Evolutionary conservation across 2,888 invertebrate genomes (phyloP).

Genomic region (Coenonympha glycerion): DNA sequence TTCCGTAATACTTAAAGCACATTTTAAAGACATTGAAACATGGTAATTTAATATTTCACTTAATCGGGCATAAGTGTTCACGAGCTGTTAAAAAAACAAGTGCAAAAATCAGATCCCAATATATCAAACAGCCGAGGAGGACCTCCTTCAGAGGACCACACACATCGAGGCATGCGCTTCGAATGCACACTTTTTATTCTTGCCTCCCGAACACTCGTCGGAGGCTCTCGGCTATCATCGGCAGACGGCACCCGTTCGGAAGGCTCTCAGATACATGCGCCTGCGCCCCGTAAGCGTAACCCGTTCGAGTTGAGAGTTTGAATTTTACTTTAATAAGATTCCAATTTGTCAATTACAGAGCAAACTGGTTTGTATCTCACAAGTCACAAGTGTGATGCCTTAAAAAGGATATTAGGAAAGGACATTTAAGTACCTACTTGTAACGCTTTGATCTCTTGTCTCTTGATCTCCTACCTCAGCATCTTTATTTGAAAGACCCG

Average conservation of each 20-base stretch:
- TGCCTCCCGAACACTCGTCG: constrained; percentile 53
- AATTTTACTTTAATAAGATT: constrained; percentile 80
- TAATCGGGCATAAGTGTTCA: constrained; percentile 14
- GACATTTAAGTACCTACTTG: not conserved
- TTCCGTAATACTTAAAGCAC: no score
- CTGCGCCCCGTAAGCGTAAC: constrained; percentile 40
- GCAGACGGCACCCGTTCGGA: constrained; percentile 61
- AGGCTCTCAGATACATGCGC: constrained; percentile 50
- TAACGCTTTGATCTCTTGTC: not conserved
- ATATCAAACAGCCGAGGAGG: constrained; percentile 66
- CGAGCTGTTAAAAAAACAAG: constrained; percentile 39
- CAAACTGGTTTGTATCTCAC: constrained; percentile 65
- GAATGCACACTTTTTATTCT: constrained; percentile 74
- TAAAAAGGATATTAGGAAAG: constrained; percentile 44
- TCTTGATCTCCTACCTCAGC: not conserved
- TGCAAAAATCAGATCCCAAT: constrained; percentile 68
- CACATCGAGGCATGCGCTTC: constrained; percentile 85
- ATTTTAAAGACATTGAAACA: not conserved
- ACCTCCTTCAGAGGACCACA: constrained; percentile 80
- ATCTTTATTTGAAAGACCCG: not conserved
- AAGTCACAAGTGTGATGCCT: constrained; percentile 48
- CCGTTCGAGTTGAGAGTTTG: constrained; percentile 67
- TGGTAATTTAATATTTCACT: no score
- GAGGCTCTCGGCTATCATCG: constrained; percentile 60
- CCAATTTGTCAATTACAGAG: constrained; percentile 83